These are phyloP conservation scores for Drosophila triauraria DNA, from an alignment of 1,140 invertebrate species.

Conservation along the genomic window DNA sequence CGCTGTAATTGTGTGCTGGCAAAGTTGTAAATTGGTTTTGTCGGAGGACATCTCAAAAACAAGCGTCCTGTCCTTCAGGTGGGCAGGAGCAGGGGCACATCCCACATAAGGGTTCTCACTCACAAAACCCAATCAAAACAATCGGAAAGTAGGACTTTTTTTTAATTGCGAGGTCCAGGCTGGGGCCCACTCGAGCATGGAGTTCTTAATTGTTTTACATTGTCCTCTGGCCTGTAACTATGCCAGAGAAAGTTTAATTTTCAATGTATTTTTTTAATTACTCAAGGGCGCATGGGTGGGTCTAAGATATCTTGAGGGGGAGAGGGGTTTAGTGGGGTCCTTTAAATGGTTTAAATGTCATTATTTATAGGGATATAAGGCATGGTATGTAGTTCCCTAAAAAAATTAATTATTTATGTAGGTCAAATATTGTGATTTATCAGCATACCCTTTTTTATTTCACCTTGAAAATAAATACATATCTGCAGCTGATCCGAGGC, in stretches of 20 bases:
- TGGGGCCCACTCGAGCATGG: no score
- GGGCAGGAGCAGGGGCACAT: no score
- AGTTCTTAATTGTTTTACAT: no score
- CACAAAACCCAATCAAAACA: not conserved
- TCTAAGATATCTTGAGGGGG: not conserved
- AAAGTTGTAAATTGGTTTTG: conserved; percentile 23
- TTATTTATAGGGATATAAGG: no score
- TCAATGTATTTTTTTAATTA: not conserved
- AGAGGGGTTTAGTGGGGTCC: not conserved
- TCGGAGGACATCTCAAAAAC: conserved; percentile 1
- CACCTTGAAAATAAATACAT: not conserved
- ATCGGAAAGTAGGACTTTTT: not conserved
- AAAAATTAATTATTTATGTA: not conserved
- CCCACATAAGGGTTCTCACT: not conserved
- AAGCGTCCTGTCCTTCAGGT: not conserved
- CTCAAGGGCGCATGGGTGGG: no score
- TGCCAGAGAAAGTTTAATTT: not conserved
- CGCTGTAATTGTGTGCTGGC: conserved; percentile 9
- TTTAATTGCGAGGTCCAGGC: not conserved
- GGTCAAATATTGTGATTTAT: conserved; percentile 5
- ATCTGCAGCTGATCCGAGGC: no score
- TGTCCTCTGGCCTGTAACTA: no score
- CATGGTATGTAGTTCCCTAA: no score
- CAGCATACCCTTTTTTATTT: not conserved
- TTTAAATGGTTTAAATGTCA: no score